Conservation (phyloP, 1,140 invertebrate species). For the Holotrichia oblita region DNA sequence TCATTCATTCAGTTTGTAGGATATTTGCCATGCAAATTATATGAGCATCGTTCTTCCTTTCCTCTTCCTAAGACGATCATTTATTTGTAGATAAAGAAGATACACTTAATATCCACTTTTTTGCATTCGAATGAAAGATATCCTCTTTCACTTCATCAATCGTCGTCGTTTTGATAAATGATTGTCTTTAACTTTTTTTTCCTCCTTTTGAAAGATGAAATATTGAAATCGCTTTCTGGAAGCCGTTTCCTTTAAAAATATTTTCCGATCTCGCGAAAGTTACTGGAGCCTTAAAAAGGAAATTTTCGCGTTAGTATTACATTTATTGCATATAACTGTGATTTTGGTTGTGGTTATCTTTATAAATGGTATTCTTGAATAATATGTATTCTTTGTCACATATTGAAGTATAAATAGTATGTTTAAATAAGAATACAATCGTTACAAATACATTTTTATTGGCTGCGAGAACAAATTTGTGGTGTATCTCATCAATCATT, state of each 20-base stretch:
- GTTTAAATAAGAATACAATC: too few relatives aligned
- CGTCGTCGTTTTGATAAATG: slow-evolving; percentile 13
- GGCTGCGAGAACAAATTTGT: too few relatives aligned
- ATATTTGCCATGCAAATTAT: slow-evolving; percentile 8
- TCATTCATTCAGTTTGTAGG: neutral
- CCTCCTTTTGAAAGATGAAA: slow-evolving; percentile 5
- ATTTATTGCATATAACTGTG: too few relatives aligned
- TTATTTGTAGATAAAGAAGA: neutral
- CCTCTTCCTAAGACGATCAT: neutral
- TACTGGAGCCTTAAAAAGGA: too few relatives aligned
- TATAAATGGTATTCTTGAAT: too few relatives aligned
- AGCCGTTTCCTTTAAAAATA: neutral
- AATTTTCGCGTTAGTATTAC: too few relatives aligned
- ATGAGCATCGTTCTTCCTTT: neutral
- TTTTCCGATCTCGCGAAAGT: neutral
- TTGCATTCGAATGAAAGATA: neutral
- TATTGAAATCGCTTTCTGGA: slow-evolving; percentile 2
- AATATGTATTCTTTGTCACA: too few relatives aligned
- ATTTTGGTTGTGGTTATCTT: too few relatives aligned
- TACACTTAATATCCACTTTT: neutral
- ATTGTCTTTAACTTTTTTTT: neutral
- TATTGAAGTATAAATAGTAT: too few relatives aligned
- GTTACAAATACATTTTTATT: too few relatives aligned
- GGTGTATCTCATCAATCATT: too few relatives aligned
- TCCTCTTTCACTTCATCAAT: slow-evolving; percentile 20